Percentiles rank a stretch among this genome's conserved stretches.
phyloP scores from a whole-genome alignment of 2,113 vertebrate genomes.

The Rallus limicola region DNA sequence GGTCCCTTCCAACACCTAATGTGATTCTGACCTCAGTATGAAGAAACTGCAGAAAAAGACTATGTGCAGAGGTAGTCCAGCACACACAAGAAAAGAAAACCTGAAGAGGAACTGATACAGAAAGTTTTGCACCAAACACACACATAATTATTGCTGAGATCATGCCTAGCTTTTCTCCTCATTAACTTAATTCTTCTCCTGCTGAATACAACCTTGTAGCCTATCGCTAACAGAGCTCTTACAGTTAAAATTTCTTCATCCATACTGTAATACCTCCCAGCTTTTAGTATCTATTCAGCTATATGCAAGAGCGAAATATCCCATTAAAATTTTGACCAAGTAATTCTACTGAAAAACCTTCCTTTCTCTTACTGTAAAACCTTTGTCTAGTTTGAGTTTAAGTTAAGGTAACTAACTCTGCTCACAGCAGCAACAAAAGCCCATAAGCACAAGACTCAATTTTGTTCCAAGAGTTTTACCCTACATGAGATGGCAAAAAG shows the following conservation, averaged over 20 bases:
- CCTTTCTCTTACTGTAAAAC: not conserved
- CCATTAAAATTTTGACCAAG: not conserved
- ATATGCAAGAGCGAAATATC: not conserved
- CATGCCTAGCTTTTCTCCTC: not conserved
- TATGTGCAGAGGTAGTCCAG: not conserved
- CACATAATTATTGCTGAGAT: not conserved
- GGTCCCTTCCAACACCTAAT: no score
- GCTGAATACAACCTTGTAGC: not conserved
- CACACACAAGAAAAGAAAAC: not conserved
- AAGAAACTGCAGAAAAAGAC: not conserved
- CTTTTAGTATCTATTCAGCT: constrained; percentile 1
- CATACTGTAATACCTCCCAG: not conserved
- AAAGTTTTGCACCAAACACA: constrained; percentile 20
- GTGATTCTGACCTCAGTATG: not conserved
- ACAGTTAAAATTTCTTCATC: not conserved
- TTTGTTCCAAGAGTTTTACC: not conserved
- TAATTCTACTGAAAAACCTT: not conserved
- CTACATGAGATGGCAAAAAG: not conserved
- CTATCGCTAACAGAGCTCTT: not conserved
- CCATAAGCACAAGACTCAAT: not conserved
- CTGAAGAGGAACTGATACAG: not conserved
- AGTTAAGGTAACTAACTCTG: not conserved
- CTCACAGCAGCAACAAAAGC: not conserved
- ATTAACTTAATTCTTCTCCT: not conserved
- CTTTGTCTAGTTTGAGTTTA: not conserved